Conservation (phyloP, 2,797 vertebrate genomes). For the Melanotaenia pygmaea region DNA sequence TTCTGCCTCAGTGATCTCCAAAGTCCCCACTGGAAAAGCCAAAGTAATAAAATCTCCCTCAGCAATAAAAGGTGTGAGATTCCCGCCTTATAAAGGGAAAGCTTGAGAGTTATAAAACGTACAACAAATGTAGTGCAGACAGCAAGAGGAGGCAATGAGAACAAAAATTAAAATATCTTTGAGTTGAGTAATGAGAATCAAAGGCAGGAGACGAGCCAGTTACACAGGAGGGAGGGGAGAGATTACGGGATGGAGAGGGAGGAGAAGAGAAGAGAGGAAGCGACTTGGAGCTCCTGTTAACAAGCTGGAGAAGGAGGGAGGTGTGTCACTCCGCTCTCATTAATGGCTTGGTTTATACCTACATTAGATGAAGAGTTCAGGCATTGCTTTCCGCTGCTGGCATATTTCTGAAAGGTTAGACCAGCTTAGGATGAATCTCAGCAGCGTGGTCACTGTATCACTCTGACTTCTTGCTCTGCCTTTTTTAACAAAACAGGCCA, state of each 20-base stretch:
- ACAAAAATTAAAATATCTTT: slow-evolving; percentile 4
- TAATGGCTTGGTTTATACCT: slow-evolving; percentile 31
- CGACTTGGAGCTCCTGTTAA: slow-evolving; percentile 39
- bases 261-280: slow-evolving; percentile 26
- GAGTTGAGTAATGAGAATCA: slow-evolving; percentile 19
- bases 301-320: slow-evolving; percentile 33
- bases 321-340: slow-evolving; percentile 40
- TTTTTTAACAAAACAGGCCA: slow-evolving; percentile 42
- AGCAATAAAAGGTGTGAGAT: slow-evolving; percentile 8
- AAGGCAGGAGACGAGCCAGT: slow-evolving; percentile 12
- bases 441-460: slow-evolving; percentile 8
- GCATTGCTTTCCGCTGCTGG: slow-evolving; percentile 23
- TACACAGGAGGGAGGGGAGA: slow-evolving; percentile 25
- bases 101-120: slow-evolving; percentile 9
- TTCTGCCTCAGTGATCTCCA: neutral
- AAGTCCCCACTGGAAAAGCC: slow-evolving; percentile 15
- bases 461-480: slow-evolving; percentile 18
- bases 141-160: slow-evolving; percentile 9
- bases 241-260: slow-evolving; percentile 37
- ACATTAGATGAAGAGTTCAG: slow-evolving; percentile 33
- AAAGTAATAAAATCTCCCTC: slow-evolving; percentile 6
- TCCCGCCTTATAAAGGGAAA: slow-evolving; percentile 6
- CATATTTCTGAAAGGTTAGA: slow-evolving; percentile 34
- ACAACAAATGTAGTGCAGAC: slow-evolving; percentile 26
- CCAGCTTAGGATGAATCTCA: slow-evolving; percentile 24